A percentile compares a stretch with the other conserved stretches of the same genome.
phyloP scores from a whole-genome alignment of 2,888 invertebrate genomes.

The Ptycholaimellus sp. region DNA sequence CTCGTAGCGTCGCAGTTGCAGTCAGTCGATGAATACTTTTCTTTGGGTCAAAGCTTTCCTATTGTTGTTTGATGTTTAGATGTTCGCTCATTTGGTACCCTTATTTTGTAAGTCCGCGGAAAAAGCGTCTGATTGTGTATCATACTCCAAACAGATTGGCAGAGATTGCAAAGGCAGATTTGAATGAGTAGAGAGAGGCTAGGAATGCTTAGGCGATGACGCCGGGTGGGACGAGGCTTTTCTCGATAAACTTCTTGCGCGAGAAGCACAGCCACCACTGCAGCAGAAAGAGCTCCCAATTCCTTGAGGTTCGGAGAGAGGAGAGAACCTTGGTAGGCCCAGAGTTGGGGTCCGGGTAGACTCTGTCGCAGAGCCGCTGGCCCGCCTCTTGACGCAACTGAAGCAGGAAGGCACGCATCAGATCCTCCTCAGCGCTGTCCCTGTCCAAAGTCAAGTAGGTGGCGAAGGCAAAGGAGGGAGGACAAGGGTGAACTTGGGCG shows the following conservation, averaged over 20 bases:
- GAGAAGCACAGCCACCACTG: conserved; percentile 97
- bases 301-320: not conserved
- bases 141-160: no score
- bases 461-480: not conserved
- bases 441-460: not conserved
- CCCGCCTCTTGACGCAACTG: conserved; percentile 90
- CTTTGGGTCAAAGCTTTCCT: no score
- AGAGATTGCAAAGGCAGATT: no score
- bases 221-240: conserved; percentile 68
- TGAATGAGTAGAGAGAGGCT: no score
- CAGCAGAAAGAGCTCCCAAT: conserved; percentile 4
- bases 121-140: no score
- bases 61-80: no score
- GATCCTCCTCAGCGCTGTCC: conserved; percentile 36
- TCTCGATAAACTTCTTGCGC: conserved; percentile 98
- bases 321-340: conserved; percentile 56
- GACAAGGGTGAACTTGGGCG: conserved; percentile 35
- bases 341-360: conserved; percentile 53
- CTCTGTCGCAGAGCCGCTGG: conserved; percentile 63
- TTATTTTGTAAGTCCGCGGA: no score
- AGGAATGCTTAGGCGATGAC: conserved; percentile 11
- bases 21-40: no score
- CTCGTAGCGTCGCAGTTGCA: no score
- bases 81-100: no score
- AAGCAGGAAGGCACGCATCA: conserved; percentile 68